These are phyloP conservation scores for Anolis sagrei DNA, from an alignment of 2,113 vertebrate species.

Conservation along the genomic window DNA sequence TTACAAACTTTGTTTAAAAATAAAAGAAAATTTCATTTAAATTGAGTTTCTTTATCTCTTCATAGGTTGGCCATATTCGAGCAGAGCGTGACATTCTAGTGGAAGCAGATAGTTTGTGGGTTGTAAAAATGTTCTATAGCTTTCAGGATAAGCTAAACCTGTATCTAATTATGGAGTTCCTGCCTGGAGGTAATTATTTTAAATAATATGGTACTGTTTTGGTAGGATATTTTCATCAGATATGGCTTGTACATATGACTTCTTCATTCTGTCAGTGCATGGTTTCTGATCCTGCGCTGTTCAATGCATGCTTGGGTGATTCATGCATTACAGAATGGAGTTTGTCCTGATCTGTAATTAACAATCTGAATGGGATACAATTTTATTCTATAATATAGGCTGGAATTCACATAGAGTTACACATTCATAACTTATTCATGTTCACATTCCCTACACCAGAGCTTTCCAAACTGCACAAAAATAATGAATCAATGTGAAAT, in stretches of 20 bases:
- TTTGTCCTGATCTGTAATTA: background rate
- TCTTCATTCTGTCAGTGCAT: fast-evolving
- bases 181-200: slow-evolving; percentile 90
- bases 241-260: fast-evolving
- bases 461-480: no score
- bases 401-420: no score
- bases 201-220: slow-evolving; percentile 51
- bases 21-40: background rate
- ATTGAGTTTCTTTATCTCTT: slow-evolving; percentile 29
- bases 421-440: no score
- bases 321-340: background rate
- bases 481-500: no score
- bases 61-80: slow-evolving; percentile 95
- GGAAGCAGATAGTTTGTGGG: slow-evolving; percentile 97
- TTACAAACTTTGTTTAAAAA: slow-evolving; percentile 36
- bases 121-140: slow-evolving; percentile 99
- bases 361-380: background rate
- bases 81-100: slow-evolving; percentile 97
- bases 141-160: slow-evolving; percentile 99
- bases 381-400: background rate
- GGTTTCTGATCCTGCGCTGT: fast-evolving
- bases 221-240: slow-evolving; percentile 33
- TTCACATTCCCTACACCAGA: no score
- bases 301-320: background rate
- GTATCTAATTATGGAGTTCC: slow-evolving; percentile 99